A percentile compares a stretch with the other conserved stretches of the same genome.
These are phyloP conservation scores for Pocillopora grandis DNA, from an alignment of 92 coral and sea anemone species.

Conservation along the genomic window DNA sequence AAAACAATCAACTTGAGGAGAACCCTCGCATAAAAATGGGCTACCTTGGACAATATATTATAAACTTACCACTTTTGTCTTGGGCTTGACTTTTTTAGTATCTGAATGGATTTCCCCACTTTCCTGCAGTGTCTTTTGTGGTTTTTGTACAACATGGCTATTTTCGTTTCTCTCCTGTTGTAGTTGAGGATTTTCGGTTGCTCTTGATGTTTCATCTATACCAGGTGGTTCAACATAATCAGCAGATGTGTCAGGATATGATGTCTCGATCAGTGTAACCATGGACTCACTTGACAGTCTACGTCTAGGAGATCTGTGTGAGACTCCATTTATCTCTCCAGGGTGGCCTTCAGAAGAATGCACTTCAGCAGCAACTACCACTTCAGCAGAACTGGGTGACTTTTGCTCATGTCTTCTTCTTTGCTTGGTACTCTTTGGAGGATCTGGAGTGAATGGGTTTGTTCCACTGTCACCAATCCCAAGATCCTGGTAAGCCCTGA, in stretches of 20 bases:
- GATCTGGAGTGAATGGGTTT: slow-evolving; percentile 54
- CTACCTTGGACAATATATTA: too few species aligned
- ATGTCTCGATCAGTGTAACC: slow-evolving; percentile 66
- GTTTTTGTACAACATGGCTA: not conserved
- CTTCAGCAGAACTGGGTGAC: slow-evolving; percentile 2
- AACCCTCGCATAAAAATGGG: too few species aligned
- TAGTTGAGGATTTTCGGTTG: slow-evolving; percentile 2
- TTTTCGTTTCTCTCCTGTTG: not conserved
- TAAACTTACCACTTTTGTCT: slow-evolving; percentile 40
- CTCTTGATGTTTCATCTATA: not conserved
- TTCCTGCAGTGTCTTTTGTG: too few species aligned
- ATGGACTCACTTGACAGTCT: slow-evolving; percentile 61
- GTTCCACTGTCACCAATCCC: slow-evolving; percentile 4
- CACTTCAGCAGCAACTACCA: slow-evolving; percentile 38
- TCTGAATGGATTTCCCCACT: not conserved
- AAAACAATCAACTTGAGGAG: too few species aligned
- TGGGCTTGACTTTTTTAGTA: not conserved
- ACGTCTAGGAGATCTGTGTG: slow-evolving; percentile 26
- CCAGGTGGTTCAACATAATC: slow-evolving; percentile 12
- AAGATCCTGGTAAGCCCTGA: slow-evolving; percentile 9
- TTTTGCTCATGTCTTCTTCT: slow-evolving; percentile 26
- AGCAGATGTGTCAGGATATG: slow-evolving; percentile 18
- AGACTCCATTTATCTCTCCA: not conserved
- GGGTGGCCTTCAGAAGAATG: slow-evolving; percentile 15
- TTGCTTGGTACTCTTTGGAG: slow-evolving; percentile 4